Conservation (phyloP, 37 sponge, comb jelly and placozoan species). For the Geodia barretti region DNA sequence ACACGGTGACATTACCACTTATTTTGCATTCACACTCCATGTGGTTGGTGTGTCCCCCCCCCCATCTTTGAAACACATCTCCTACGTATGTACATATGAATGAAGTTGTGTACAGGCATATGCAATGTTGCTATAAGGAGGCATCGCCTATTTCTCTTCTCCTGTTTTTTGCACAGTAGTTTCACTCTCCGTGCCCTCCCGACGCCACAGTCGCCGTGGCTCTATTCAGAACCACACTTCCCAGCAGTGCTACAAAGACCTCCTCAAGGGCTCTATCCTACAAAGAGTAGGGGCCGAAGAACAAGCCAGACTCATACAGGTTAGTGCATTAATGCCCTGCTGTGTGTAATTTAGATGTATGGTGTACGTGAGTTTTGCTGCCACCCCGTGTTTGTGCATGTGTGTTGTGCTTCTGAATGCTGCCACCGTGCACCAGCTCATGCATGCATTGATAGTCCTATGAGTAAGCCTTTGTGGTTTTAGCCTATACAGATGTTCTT, state of each 20-base stretch:
- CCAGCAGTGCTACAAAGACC: constrained; percentile 33
- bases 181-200: not conserved
- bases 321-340: not conserved
- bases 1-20: too few species aligned
- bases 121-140: too few species aligned
- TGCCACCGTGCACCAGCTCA: too few species aligned
- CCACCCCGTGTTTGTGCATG: not conserved
- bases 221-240: constrained; percentile 41
- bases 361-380: too few species aligned
- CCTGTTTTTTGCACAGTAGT: not conserved
- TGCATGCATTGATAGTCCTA: too few species aligned
- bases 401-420: not conserved
- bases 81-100: constrained; percentile 9
- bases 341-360: not conserved
- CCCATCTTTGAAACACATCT: too few species aligned
- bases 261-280: constrained; percentile 34
- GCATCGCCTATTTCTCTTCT: too few species aligned
- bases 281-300: constrained; percentile 29
- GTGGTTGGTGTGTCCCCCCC: too few species aligned
- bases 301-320: constrained; percentile 22
- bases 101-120: not conserved
- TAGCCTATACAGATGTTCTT: too few species aligned
- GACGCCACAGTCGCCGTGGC: constrained; percentile 25
- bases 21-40: too few species aligned
- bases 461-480: too few species aligned